Evolutionary conservation across 2,888 invertebrate genomes (phyloP), one percentile per base, ranked within the genome.

Genomic region (Heterodera filipjevi): DNA sequence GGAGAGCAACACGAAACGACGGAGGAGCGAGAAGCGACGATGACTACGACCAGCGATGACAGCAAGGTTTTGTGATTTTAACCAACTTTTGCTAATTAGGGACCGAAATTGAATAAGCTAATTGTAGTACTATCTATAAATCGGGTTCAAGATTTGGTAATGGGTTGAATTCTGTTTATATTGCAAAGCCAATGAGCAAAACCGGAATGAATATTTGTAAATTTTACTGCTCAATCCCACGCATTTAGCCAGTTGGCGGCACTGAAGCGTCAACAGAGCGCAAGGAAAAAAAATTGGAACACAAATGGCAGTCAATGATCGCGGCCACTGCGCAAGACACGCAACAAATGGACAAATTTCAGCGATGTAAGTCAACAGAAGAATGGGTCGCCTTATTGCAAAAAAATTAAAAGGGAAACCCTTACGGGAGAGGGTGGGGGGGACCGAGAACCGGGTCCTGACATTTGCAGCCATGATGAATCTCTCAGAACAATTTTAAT

Each of bases 281-380:
- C 6, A 59, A 59, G 27, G 75, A 64, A 19, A 75, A 75, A 35
- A 30, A 75, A 33, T 74, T 74, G 74, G 75, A 75, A 22, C 44
- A 66, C 75, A 75, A 68, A 70, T 79, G 79, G 79, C 59, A 76
- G 39, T 79, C 79, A 32, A 78, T 78, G 79, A 49, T 79, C 16
- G 79, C 79, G 19, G 79, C 79, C 16, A 71, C 78, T 10, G 66
- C 79, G 22, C 44, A 66, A 16, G 79, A 79, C 35, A 76, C 78
- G 1, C 59, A 44, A 32, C 79, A 79, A 59, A 77, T 79, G 59
- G 77, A 77, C 76, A 79, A 79, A 71, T 79, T 79, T 32, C 79
- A 79, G 64, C 71, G 77, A 32, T 39, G 75, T 75, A 39, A 33
- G 66, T 46, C 32, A 46, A 12, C n/a, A 5, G 44, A 0, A 16